Evolutionary conservation across 2,113 vertebrate species (phyloP), one percentile per base, ranked within the genome.

Genomic region (Myxocyprinus asiaticus): DNA sequence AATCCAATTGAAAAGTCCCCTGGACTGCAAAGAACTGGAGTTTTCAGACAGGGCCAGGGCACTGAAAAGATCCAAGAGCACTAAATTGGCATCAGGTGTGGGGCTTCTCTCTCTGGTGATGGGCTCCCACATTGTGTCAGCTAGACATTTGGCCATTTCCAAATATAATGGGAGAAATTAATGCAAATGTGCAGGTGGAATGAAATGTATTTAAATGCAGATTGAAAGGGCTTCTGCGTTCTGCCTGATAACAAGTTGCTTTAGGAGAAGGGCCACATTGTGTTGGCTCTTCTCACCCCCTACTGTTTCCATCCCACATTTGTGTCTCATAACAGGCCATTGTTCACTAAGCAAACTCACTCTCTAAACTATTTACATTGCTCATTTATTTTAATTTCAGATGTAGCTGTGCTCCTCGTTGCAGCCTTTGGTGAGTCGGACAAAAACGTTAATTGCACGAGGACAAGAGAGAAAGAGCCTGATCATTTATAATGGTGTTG

Each of bases 171-270:
- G 96, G 90, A 98, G 96, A 97, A 99, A 99, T 98, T 94, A 96
- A 99, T 99, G 97, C 96, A 98, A 99, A 99, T 98, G 96, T 96
- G 96, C 91, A 93, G 96, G 95, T 94, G 95, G 95, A 95, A 95
- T 94, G 94, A 94, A 96, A 92, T 95, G 96, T 94, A 99, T 99
- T 99, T 98, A 96, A 97, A 99, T 99, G 97, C 97, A 99, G 97
- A 99, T 99, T 97, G 91, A 93, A 95, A 94, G 92, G 74, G 84
- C 55, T 94, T 95, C 94, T 96, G 94, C 90, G 92, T 94, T 94
- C 94, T 91, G 96, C 96, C 96, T 97, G 96, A 98, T 99, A 98
- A 98, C 95, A 96, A 97, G 96, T 96, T 95, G 90, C 95, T 95
- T 93, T 93, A 96, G 95, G 95, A 97, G 95, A 97, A 95, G 94